Base-by-base conservation (phyloP, 2,888 invertebrate species). In the Oligia fasciuncula region DNA sequence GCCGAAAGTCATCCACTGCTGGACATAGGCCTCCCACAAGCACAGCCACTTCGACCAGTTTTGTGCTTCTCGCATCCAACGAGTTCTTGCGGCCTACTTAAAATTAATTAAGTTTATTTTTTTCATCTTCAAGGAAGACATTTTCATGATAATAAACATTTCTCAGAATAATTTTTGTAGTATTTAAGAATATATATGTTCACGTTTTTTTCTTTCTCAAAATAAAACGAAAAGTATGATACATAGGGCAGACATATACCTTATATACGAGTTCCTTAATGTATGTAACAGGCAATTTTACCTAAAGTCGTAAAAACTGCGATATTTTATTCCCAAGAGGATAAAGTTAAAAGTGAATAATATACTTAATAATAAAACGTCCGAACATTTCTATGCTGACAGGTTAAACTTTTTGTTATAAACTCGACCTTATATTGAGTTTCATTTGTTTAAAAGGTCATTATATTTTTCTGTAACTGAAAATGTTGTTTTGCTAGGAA, bases 341-440 rank as follows among this genome's bases (percentile, higher is more conserved):
- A 49, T 23, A 82, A 88, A 88, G 83, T 87, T 79, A 73, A 84
- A 88, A 84, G 81, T 84, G 81, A 81, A 87, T 87, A 87, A 86
- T 86, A 86, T 76, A 46, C 13, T 46, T 46, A 86, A 81, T 88
- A 83, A 86, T 88, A 88, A 88, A 83, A 87, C 70, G 68, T 79
- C 77, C 54, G 51, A 79, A 76, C 71, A 73, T 81, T 81, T 77
- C 70, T 19, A 74, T 73, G 80, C 67, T 72, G 76, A 70, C 79
- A 79, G 83, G 74, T 86, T 77, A 76, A 88, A 80, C 65, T 83
- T 88, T 87, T 82, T 81, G 68, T 54, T 76, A 76, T 51, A 69
- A 86, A 81, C 73, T 74, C 68, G 29, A 81, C 46, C 73, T 78
- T 76, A 68, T 85, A 76, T 87, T 85, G 84, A 72, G 88, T 85